Evolutionary conservation across 2,797 vertebrate genomes (phyloP).

Genomic region (Silurus lanzhouensis): DNA sequence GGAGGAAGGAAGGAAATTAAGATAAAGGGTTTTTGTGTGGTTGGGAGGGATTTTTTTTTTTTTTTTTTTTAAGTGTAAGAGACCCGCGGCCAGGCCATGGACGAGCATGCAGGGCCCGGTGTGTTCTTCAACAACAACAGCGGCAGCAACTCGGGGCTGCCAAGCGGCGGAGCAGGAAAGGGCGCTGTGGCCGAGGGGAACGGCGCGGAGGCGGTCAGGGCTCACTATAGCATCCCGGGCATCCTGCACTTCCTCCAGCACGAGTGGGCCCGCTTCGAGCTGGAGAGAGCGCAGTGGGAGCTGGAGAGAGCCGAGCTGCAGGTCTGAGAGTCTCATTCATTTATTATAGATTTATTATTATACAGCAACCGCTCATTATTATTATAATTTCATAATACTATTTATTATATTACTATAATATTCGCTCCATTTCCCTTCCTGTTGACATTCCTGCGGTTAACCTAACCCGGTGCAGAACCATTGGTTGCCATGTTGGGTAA

Average conservation of each 20-base stretch:
- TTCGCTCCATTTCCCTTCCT: slow-evolving; percentile 14
- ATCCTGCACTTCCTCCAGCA: slow-evolving; percentile 99
- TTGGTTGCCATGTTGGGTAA: not conserved
- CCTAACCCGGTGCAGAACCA: not conserved
- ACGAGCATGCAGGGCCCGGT: slow-evolving; percentile 97
- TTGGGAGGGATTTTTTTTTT: not conserved
- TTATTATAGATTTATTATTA: not conserved
- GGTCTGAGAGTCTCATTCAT: slow-evolving; percentile 69
- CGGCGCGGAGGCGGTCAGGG: slow-evolving; percentile 81
- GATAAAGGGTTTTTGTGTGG: not conserved
- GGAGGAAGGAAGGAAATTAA: not conserved
- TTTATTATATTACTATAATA: not conserved
- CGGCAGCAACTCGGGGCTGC: slow-evolving; percentile 72
- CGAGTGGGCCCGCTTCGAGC: slow-evolving; percentile 99
- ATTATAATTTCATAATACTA: too few species aligned
- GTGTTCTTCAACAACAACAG: slow-evolving; percentile 97
- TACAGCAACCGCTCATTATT: too few species aligned
- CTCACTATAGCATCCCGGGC: slow-evolving; percentile 96
- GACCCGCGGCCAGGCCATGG: slow-evolving; percentile 82
- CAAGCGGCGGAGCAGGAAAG: slow-evolving; percentile 57
- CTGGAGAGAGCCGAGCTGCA: slow-evolving; percentile 95
- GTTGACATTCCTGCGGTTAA: slow-evolving; percentile 31
- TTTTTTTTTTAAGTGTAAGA: not conserved
- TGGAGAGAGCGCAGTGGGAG: slow-evolving; percentile 96
- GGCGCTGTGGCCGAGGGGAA: slow-evolving; percentile 15